A percentile compares a stretch with the other conserved stretches of the same genome.
These are phyloP conservation scores for Cyphomyrus plagiostoma DNA, from an alignment of 2,113 vertebrate genomes.

Conservation along the genomic window DNA sequence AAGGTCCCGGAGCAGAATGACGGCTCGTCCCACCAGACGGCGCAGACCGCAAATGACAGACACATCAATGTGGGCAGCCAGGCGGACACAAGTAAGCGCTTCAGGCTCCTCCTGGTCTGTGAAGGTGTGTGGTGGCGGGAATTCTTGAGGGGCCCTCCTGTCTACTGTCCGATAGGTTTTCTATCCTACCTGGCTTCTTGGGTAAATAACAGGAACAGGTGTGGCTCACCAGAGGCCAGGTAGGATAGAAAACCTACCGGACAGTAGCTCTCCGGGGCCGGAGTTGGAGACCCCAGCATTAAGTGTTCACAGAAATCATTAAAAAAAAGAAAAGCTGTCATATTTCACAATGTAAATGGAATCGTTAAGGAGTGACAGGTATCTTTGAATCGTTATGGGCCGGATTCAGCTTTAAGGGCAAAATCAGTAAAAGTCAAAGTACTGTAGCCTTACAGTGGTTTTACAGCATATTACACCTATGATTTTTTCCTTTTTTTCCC, in stretches of 20 bases:
- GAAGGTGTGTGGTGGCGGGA: not conserved
- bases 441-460: not conserved
- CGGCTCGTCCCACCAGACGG: constrained; percentile 84
- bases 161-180: not conserved
- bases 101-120: not conserved
- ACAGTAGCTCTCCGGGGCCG: no score
- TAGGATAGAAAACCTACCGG: no score
- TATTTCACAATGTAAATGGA: not conserved
- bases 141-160: not conserved
- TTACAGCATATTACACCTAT: not conserved
- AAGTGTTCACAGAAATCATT: no score
- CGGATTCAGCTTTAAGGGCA: not conserved
- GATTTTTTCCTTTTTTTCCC: not conserved
- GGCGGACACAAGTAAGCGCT: constrained; percentile 84
- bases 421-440: not conserved
- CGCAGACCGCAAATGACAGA: constrained; percentile 83
- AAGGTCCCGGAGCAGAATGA: constrained; percentile 89
- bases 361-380: not conserved
- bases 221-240: no score
- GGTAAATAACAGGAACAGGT: no score
- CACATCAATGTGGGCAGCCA: constrained; percentile 98
- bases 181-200: no score
- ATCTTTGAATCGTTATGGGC: not conserved
- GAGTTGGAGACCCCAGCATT: not conserved
- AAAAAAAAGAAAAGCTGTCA: no score